Evolutionary conservation across 2,888 invertebrate genomes (phyloP).

Genomic region (Netelia virgata): DNA sequence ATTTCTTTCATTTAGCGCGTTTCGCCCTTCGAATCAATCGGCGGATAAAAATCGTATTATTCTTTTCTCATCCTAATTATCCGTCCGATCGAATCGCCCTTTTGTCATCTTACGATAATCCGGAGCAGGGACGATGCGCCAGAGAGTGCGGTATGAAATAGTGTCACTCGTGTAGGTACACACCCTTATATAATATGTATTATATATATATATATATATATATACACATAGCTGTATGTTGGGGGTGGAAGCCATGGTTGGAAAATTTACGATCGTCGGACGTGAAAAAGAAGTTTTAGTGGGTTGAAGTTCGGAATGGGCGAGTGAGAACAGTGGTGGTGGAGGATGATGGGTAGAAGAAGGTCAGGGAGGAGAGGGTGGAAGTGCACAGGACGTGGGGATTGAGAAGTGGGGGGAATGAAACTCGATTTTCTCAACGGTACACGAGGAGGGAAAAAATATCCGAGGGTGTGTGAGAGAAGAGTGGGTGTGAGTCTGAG

Average conservation of each 20-base stretch:
- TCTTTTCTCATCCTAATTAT: too few species aligned
- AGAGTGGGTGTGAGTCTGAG: background rate
- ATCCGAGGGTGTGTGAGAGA: background rate
- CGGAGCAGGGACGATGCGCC: too few species aligned
- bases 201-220: background rate
- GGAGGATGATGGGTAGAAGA: slow-evolving; percentile 13
- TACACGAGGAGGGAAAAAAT: slow-evolving; percentile 4
- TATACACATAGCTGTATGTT: slow-evolving; percentile 11
- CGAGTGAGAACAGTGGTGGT: background rate
- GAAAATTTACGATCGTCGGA: slow-evolving; percentile 52
- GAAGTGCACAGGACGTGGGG: background rate
- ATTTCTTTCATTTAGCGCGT: too few species aligned
- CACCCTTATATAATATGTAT: background rate
- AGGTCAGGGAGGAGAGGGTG: slow-evolving; percentile 21
- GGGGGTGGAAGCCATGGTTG: slow-evolving; percentile 6
- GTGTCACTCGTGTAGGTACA: too few species aligned
- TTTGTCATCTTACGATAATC: too few species aligned
- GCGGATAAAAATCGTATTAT: too few species aligned
- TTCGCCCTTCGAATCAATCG: too few species aligned
- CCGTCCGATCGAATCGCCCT: too few species aligned
- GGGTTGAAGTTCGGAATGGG: slow-evolving; percentile 16
- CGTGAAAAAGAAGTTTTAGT: slow-evolving; percentile 40
- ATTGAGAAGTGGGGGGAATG: background rate
- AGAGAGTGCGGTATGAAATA: too few species aligned
- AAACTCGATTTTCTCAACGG: slow-evolving; percentile 20